phyloP scores from a whole-genome alignment of 2,888 invertebrate species.

The Mesochorus sp. region DNA sequence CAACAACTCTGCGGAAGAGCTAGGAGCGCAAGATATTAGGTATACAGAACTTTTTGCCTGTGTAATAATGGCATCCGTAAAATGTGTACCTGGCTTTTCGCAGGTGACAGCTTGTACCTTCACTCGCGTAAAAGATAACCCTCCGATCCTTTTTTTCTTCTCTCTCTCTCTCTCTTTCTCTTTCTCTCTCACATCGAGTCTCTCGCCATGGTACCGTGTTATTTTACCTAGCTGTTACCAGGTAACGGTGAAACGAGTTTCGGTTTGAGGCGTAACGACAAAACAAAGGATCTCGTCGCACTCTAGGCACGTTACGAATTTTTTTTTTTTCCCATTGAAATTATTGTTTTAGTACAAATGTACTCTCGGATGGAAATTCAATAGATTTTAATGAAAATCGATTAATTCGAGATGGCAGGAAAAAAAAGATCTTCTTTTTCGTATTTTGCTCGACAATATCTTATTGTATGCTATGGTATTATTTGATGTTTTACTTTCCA shows the following conservation, averaged over 20 bases:
- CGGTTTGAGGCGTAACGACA: slow-evolving; percentile 2
- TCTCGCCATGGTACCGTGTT: slow-evolving; percentile 2
- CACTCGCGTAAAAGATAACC: neutral
- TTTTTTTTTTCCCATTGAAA: no score
- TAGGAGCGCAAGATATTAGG: neutral
- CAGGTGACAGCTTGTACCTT: neutral
- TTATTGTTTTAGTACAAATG: no score
- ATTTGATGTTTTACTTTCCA: no score
- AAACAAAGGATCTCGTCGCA: neutral
- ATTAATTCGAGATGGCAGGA: no score
- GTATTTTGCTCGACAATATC: no score
- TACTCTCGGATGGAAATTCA: no score
- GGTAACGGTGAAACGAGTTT: slow-evolving; percentile 32
- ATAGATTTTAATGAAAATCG: no score
- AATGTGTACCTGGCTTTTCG: slow-evolving; percentile 1
- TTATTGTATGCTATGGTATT: no score
- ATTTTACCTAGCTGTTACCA: slow-evolving; percentile 31
- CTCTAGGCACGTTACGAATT: neutral
- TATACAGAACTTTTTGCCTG: neutral
- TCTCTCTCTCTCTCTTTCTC: neutral
- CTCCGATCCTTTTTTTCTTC: neutral
- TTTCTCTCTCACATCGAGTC: neutral
- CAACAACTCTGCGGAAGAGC: neutral
- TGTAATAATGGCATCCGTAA: slow-evolving; percentile 17
- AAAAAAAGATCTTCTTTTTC: no score